Evolutionary conservation across 2,113 vertebrate genomes (phyloP).

Genomic region (Lamprotornis superbus): DNA sequence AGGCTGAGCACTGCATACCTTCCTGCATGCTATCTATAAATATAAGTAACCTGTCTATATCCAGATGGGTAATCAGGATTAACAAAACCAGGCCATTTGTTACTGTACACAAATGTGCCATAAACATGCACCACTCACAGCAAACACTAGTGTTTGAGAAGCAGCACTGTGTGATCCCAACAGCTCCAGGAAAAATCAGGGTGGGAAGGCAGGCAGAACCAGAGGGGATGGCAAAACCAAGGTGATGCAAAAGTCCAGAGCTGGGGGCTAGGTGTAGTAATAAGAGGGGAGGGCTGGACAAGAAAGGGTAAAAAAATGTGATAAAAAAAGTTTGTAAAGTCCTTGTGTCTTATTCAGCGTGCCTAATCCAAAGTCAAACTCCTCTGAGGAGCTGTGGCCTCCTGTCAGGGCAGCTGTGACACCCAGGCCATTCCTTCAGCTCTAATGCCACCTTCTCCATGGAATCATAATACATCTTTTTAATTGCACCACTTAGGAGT

Average conservation of each 20-base stretch:
- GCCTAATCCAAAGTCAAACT: neutral
- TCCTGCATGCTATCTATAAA: neutral
- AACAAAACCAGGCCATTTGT: neutral
- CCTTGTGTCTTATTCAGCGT: neutral
- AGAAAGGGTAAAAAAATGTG: neutral
- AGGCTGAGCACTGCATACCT: neutral
- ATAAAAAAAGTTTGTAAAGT: neutral
- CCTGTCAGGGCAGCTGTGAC: neutral
- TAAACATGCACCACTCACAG: neutral
- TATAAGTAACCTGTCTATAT: neutral
- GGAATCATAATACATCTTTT: neutral
- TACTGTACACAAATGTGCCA: neutral
- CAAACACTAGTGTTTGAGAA: neutral
- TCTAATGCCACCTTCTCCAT: neutral
- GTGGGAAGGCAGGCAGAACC: neutral
- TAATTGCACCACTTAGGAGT: neutral
- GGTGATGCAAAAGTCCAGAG: neutral
- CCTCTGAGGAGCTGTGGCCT: neutral
- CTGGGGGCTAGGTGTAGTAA: neutral
- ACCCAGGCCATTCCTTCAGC: neutral
- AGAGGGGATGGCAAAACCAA: neutral
- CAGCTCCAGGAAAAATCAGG: neutral
- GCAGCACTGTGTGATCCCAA: rapidly evolving
- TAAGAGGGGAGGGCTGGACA: neutral
- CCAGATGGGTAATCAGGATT: neutral